Conservation (phyloP, 2,888 invertebrate genomes). For the Halictus quadricinctus region DNA sequence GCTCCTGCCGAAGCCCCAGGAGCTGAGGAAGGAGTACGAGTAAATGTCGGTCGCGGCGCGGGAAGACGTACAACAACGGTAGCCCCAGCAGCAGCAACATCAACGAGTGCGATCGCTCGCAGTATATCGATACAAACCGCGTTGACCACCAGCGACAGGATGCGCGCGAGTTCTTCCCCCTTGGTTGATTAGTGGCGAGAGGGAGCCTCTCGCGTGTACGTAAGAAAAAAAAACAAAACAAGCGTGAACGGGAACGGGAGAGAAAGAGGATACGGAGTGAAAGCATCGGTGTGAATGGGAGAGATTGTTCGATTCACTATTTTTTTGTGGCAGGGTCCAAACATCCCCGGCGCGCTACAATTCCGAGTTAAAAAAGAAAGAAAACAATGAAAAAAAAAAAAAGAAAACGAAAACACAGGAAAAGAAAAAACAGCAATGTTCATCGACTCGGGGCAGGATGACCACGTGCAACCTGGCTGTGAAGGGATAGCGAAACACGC, state of each 20-base stretch:
- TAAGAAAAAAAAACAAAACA: slow-evolving; percentile 15
- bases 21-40: slow-evolving; percentile 20
- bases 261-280: slow-evolving; percentile 57
- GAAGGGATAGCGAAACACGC: slow-evolving; percentile 29
- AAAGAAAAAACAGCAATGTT: slow-evolving; percentile 25
- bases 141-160: slow-evolving; percentile 39
- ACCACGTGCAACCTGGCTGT: slow-evolving; percentile 53
- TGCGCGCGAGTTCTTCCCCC: slow-evolving; percentile 64
- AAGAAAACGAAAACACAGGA: neutral
- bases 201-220: slow-evolving; percentile 57
- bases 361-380: slow-evolving; percentile 42
- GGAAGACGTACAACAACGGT: slow-evolving; percentile 61
- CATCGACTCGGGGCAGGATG: slow-evolving; percentile 60
- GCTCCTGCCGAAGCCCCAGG: slow-evolving; percentile 65
- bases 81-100: slow-evolving; percentile 61
- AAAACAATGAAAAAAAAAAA: slow-evolving; percentile 7
- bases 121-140: slow-evolving; percentile 53
- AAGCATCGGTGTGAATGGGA: slow-evolving; percentile 58
- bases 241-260: slow-evolving; percentile 49
- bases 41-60: slow-evolving; percentile 40
- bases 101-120: slow-evolving; percentile 68
- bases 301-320: slow-evolving; percentile 51
- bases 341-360: slow-evolving; percentile 67
- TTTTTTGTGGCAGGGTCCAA: slow-evolving; percentile 55
- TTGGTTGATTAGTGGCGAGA: slow-evolving; percentile 54